These are phyloP conservation scores for Chunga burmeisteri DNA, from an alignment of 2,113 vertebrate species.

Conservation along the genomic window DNA sequence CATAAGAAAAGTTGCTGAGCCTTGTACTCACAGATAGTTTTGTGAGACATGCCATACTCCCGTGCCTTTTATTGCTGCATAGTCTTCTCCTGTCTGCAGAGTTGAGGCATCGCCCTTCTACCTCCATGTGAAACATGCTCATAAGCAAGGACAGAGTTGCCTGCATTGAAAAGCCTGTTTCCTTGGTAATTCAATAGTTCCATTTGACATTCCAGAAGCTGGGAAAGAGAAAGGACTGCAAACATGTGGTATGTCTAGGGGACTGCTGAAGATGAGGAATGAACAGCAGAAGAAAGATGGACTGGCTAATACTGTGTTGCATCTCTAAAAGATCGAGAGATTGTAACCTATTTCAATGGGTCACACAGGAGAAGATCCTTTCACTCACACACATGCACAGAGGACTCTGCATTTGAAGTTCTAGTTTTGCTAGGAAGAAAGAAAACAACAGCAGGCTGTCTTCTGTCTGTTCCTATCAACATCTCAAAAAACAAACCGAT, in stretches of 20 bases:
- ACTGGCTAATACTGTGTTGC: background rate
- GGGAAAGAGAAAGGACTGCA: background rate
- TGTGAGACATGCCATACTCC: background rate
- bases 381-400: background rate
- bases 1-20: background rate
- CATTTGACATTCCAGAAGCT: background rate
- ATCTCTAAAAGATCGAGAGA: background rate
- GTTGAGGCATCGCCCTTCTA: background rate
- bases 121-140: background rate
- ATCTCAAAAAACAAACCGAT: background rate
- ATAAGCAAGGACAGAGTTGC: background rate
- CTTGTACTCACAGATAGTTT: background rate
- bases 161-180: background rate
- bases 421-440: background rate
- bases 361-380: background rate
- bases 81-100: background rate
- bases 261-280: background rate
- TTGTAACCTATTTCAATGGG: background rate
- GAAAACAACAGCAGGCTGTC: background rate
- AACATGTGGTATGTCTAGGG: accelerated
- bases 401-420: background rate
- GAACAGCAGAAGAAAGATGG: background rate
- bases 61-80: background rate
- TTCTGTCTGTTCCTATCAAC: background rate
- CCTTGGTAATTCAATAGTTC: background rate